Base-by-base conservation (phyloP, 2,888 invertebrate genomes). In the Alentia gelatinosa region DNA sequence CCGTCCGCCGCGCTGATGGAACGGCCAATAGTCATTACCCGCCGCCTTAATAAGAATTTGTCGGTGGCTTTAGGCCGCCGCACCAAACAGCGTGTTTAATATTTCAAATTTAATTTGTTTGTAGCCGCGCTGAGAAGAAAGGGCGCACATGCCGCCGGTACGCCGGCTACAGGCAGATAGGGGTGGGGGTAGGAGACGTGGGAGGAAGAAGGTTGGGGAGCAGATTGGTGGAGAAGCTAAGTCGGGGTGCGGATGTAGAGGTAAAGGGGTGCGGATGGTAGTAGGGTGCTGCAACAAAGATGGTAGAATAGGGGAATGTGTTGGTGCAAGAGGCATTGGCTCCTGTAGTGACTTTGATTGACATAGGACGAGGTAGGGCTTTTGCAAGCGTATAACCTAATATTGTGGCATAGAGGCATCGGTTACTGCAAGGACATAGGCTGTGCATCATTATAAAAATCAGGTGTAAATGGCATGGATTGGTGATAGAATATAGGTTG, bases 31-130 rank as follows among this genome's bases (percentile, higher is more conserved):
- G 86, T 86, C 30, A 86, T 86, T 86, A 86, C 86, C 47, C 7
- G 42, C 26, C n/a, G 83, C 42, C 86, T 42, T 86, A 86, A 86
- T 86, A 86, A 86, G 86, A 47, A 86, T 86, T 86, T 86, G 86
- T 86, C 50, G 47, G 86, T n/a, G 47, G 47, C 86, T 47, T 23
- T 23, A 30, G n/a, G n/a, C 47, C 15, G 86, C 50, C 33, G 47
- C 86, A 33, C 86, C 86, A 86, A 86, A 86, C 86, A 86, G 86
- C 47, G 42, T 86, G 86, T 86, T 86, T 47, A 86, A 86, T 86
- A 86, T 86, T 86, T 86, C 86, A 86, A 86, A 86, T 86, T 86
- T 86, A 86, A 86, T 86, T 86, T 86, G 86, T 86, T 86, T 86
- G 86, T 86, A 86, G 86, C 86, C 19, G 47, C 35, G 47, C 12